These are phyloP conservation scores for Cavia aperea DNA, from an alignment of 2,113 vertebrate species.

Conservation along the genomic window DNA sequence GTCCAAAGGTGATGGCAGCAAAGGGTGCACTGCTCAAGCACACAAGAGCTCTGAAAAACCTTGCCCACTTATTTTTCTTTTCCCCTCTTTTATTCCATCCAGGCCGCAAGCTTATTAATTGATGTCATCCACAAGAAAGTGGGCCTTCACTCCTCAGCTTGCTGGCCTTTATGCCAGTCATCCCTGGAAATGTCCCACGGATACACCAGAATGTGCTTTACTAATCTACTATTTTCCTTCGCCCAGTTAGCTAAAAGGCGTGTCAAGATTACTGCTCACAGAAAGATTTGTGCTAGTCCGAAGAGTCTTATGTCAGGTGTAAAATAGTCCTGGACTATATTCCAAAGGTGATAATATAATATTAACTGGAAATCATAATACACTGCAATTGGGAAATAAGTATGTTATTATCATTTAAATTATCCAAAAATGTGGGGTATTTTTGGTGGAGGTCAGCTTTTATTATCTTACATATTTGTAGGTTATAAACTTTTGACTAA, in stretches of 20 bases:
- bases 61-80: not conserved
- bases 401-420: conserved; percentile 4
- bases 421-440: not conserved
- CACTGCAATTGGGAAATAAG: not conserved
- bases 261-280: not conserved
- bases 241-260: not conserved
- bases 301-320: not conserved
- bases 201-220: not conserved
- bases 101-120: not conserved
- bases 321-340: not conserved
- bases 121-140: not conserved
- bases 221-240: not conserved
- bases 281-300: not conserved
- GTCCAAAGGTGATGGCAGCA: not conserved
- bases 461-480: not conserved
- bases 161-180: not conserved
- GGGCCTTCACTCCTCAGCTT: not conserved
- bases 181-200: not conserved
- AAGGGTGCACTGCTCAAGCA: not conserved
- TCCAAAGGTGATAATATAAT: not conserved
- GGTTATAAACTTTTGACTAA: not conserved
- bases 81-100: not conserved
- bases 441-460: not conserved
- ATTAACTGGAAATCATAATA: not conserved
- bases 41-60: not conserved